Evolutionary conservation across 2,888 invertebrate species (phyloP).

Genomic region (Epirrhoe alternata): DNA sequence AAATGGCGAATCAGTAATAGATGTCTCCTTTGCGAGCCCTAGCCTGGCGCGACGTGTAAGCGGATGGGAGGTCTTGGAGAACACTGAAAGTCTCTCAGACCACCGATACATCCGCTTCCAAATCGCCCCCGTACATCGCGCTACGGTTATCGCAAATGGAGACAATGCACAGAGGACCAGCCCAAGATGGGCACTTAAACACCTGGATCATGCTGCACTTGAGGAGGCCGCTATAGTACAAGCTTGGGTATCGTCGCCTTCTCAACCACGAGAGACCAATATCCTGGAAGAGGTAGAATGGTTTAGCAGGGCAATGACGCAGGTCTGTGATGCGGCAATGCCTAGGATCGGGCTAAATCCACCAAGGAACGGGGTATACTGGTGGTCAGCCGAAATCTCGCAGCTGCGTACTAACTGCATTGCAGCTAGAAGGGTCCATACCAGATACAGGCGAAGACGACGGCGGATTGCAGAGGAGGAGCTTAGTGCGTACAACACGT

Average conservation of each 20-base stretch:
- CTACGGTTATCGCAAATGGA: neutral
- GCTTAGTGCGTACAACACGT: neutral
- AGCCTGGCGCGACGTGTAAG: too few relatives aligned
- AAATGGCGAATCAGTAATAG: constrained; percentile 37
- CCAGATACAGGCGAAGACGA: constrained; percentile 7
- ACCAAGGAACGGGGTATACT: constrained; percentile 1
- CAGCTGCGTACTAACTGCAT: constrained; percentile 2
- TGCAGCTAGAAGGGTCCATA: constrained; percentile 14
- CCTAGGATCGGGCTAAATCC: neutral
- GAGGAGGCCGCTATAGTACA: too few relatives aligned
- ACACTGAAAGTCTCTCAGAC: too few relatives aligned
- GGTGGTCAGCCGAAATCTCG: constrained; percentile 22
- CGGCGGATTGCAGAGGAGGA: neutral
- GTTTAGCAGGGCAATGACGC: constrained; percentile 9
- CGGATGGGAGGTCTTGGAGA: too few relatives aligned
- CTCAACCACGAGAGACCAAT: too few relatives aligned
- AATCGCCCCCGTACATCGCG: constrained; percentile 4
- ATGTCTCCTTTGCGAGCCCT: too few relatives aligned
- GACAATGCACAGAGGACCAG: neutral
- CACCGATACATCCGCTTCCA: too few relatives aligned
- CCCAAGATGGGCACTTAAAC: constrained; percentile 1
- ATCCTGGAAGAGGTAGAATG: constrained; percentile 6
- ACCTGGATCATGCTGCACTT: too few relatives aligned
- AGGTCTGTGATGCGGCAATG: constrained; percentile 15
- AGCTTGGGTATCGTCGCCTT: too few relatives aligned